Base-by-base conservation (phyloP, 2,888 invertebrate genomes). In the Drosophila tanythrix region DNA sequence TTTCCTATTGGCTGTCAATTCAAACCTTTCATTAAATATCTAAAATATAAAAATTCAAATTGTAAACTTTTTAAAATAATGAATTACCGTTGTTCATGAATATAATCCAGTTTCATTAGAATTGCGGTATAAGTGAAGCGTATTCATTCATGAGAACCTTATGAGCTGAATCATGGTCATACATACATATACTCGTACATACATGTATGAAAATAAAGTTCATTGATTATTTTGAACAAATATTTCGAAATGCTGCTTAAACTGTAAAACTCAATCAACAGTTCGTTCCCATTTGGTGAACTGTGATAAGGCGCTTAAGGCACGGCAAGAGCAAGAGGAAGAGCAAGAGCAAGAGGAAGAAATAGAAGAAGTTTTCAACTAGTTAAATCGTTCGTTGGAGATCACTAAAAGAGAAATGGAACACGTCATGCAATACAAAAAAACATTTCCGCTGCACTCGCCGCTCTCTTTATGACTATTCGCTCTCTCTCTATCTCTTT, bases 221-320 rank as follows among this genome's bases (percentile, higher is more conserved):
- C 69, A 76, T 78, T 79, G 63, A 63, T 57, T 61, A 66, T 67
- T 70, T 66, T 43, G 43, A 29, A 25, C 61, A 59, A 53, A 62
- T 62, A 69, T 69, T 72, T 51, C 53, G 25, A 36, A 46, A 15
- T 46, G 25, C 80, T 58, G 43, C 66, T 84, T 74, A 75, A 83
- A 84, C 74, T 74, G 81, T 88, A 74, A 77, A 80, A 75, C 35
- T 38, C 33, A 18, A 60, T 62, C 59, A 64, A 86, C 83, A 74
- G 83, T 83, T 86, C 61, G 89, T 79, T 83, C 84, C 66, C 87
- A 86, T 82, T 88, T 56, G 6, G 31, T 61, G 31, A 65, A 40
- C 48, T 55, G 62, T 76, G 59, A 64, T 81, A 70, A 82, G 70
- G 71, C 69, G 85, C 66, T 82, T 82, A 82, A 50, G 5, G 43